Conservation (phyloP, 2,888 invertebrate genomes). For the Colletes collaris region DNA sequence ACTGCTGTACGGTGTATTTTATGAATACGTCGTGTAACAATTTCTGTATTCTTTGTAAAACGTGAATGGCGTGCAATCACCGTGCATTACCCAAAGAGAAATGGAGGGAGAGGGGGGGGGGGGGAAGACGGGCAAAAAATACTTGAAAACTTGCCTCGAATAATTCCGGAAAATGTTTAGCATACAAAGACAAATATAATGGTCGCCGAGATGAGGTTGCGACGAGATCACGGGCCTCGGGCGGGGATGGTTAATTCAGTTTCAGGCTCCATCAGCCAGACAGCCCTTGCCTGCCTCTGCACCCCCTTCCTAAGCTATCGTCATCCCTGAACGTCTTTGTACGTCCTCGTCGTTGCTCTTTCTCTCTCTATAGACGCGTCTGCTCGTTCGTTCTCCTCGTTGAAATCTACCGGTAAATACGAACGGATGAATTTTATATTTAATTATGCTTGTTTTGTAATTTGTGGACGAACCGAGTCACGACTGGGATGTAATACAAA, state of each 20-base stretch:
- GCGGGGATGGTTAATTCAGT: constrained; percentile 78
- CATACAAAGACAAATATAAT: constrained; percentile 80
- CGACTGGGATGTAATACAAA: background rate
- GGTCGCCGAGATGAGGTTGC: constrained; percentile 77
- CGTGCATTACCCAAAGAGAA: constrained; percentile 15
- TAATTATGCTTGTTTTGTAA: constrained; percentile 6
- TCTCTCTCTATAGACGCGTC: constrained; percentile 12
- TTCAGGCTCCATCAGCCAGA: constrained; percentile 79
- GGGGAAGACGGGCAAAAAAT: constrained; percentile 50
- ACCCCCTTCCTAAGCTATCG: constrained; percentile 52
- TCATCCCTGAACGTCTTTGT: constrained; percentile 63
- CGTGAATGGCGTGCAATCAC: background rate
- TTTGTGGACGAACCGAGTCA: background rate
- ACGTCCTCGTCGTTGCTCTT: constrained; percentile 47
- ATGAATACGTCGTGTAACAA: no score
- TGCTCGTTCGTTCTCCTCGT: constrained; percentile 5
- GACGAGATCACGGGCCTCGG: constrained; percentile 73
- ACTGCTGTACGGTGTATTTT: no score
- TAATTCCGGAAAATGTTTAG: constrained; percentile 78
- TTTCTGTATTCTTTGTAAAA: background rate
- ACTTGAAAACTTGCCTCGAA: constrained; percentile 64
- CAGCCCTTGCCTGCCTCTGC: constrained; percentile 61
- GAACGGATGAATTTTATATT: constrained; percentile 16
- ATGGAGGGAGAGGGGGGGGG: background rate
- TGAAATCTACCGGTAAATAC: constrained; percentile 26